Evolutionary conservation across 2,797 vertebrate species (phyloP).

Genomic region (Avahi laniger): DNA sequence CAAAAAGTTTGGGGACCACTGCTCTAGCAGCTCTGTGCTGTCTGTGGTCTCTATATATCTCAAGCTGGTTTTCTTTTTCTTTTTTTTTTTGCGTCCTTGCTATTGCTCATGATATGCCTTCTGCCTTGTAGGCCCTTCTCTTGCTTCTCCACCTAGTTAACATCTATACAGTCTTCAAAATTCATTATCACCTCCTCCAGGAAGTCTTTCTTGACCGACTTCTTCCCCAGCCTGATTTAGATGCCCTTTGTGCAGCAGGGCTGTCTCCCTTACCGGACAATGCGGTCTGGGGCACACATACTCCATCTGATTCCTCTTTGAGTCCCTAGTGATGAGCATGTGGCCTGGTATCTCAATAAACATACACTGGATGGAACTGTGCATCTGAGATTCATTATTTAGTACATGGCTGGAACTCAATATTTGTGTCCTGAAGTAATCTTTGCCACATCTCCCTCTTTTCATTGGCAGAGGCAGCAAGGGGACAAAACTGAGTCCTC

Average conservation of each 20-base stretch:
- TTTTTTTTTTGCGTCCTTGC: not conserved
- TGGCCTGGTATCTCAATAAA: not conserved
- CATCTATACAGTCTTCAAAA: not conserved
- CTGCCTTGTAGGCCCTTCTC: not conserved
- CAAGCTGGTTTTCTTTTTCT: not conserved
- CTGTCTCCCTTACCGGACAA: not conserved
- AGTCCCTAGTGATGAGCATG: not conserved
- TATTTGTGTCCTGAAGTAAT: not conserved
- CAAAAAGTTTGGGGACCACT: too few relatives aligned
- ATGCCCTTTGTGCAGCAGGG: not conserved
- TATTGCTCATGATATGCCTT: not conserved
- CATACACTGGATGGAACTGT: not conserved
- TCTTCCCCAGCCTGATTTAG: not conserved
- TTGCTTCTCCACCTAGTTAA: not conserved
- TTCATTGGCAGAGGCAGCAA: not conserved
- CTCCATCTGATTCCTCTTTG: not conserved
- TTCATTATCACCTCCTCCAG: not conserved
- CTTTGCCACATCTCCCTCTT: not conserved
- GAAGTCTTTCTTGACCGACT: not conserved
- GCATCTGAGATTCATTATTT: not conserved
- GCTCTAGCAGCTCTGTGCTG: too few relatives aligned
- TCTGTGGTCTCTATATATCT: not conserved
- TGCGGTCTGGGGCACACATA: not conserved
- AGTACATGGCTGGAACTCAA: not conserved
- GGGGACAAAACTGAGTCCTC: not conserved